Percentiles rank a stretch among this genome's conserved stretches.
phyloP scores from a whole-genome alignment of 2,888 invertebrate genomes.

The Amiota minor region DNA sequence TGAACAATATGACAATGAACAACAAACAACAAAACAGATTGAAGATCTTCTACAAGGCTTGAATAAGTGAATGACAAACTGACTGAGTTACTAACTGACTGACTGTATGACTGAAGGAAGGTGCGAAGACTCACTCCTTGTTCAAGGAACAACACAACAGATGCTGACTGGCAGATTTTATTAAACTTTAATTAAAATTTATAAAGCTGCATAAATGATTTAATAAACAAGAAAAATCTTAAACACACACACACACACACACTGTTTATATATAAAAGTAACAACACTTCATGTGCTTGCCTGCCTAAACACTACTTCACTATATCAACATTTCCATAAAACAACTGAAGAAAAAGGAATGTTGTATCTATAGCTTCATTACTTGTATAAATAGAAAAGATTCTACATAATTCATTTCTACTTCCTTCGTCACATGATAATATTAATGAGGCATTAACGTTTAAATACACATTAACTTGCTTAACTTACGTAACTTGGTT shows the following conservation, averaged over 20 bases:
- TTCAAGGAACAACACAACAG: conserved; percentile 18
- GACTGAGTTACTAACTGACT: not conserved
- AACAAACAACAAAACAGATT: conserved; percentile 17
- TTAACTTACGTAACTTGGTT: too few relatives aligned
- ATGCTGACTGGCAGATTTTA: conserved; percentile 48
- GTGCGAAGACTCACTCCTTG: conserved; percentile 4
- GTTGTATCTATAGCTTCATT: conserved; percentile 17
- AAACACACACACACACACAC: conserved; percentile 37
- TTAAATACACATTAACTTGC: conserved; percentile 40
- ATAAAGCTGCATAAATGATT: conserved; percentile 68
- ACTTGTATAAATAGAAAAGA: not conserved
- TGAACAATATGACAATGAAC: conserved; percentile 28
- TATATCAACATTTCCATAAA: not conserved
- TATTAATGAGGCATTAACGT: conserved; percentile 56
- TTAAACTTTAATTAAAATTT: conserved; percentile 68
- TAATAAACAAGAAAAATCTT: conserved; percentile 49
- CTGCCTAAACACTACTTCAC: not conserved
- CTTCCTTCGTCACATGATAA: conserved; percentile 32
- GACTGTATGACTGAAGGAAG: not conserved
- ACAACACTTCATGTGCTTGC: conserved; percentile 22
- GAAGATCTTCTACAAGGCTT: too few relatives aligned
- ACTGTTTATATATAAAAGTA: conserved; percentile 1
- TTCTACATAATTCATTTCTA: conserved; percentile 21
- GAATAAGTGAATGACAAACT: too few relatives aligned
- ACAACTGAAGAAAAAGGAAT: conserved; percentile 35